Evolutionary conservation across 2,113 vertebrate genomes (phyloP).

Genomic region (Poicephalus meyeri): DNA sequence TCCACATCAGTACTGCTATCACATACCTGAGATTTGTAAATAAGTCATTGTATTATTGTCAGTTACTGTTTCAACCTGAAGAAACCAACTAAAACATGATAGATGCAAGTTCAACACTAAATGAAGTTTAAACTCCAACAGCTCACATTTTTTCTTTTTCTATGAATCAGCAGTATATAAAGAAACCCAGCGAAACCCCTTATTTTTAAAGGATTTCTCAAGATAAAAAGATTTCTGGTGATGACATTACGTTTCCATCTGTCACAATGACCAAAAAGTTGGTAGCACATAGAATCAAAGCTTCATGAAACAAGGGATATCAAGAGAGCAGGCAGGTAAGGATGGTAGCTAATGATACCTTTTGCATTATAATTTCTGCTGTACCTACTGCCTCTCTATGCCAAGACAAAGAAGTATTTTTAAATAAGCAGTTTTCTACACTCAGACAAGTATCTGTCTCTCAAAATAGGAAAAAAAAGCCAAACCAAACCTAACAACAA

Average conservation of each 20-base stretch:
- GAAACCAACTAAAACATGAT: background rate
- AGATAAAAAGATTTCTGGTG: background rate
- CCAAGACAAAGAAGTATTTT: background rate
- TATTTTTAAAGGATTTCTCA: background rate
- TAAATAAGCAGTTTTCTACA: background rate
- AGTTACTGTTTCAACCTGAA: background rate
- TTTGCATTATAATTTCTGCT: background rate
- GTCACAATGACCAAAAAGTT: background rate
- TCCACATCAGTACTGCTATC: constrained; percentile 64
- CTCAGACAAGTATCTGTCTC: background rate
- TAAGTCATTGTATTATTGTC: background rate
- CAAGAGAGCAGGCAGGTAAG: background rate
- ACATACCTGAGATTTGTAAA: constrained; percentile 36
- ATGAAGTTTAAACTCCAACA: background rate
- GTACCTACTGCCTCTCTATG: background rate
- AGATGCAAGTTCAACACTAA: background rate
- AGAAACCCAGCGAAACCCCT: background rate
- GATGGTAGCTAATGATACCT: background rate
- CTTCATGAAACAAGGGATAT: background rate
- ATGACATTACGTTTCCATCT: background rate
- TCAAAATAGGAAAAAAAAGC: background rate
- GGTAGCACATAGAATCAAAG: background rate
- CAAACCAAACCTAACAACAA: background rate
- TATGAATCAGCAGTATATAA: background rate
- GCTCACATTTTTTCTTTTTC: background rate